Percentiles rank a stretch among this genome's conserved stretches.
phyloP scores from a whole-genome alignment of 2,113 vertebrate genomes.

The Dipodomys stephensi region DNA sequence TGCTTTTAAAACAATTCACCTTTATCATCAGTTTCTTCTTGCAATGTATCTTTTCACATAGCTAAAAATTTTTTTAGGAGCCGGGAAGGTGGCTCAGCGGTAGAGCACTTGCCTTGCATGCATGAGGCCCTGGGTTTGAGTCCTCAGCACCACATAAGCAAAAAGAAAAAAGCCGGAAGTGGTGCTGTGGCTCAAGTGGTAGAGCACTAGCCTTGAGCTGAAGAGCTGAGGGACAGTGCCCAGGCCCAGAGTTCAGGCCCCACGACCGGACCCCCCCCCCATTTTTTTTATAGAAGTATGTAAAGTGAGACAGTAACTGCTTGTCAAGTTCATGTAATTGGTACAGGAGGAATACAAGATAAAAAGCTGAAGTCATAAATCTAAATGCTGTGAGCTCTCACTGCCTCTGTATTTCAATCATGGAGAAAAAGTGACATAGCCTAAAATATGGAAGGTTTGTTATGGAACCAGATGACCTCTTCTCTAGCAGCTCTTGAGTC shows the following conservation, averaged over 20 bases:
- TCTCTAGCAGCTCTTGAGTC: not conserved
- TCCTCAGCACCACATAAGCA: no score
- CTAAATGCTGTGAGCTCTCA: not conserved
- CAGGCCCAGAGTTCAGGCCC: no score
- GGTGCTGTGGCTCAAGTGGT: no score
- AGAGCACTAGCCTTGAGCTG: no score
- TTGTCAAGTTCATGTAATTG: not conserved
- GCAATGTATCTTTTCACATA: not conserved
- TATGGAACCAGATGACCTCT: no score
- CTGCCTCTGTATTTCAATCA: not conserved
- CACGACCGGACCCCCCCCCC: no score
- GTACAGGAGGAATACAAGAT: not conserved
- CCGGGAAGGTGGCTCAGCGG: no score
- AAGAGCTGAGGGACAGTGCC: no score
- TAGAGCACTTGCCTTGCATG: no score
- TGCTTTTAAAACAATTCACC: not conserved
- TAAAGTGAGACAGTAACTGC: not conserved
- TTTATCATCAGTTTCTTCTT: not conserved
- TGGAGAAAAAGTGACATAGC: not conserved
- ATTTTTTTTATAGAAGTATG: not conserved
- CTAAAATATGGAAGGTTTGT: not conserved
- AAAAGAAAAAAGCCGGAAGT: no score
- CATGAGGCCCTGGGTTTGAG: no score
- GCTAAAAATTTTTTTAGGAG: not conserved
- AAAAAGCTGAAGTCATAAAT: not conserved